Base-by-base conservation (phyloP, 2,113 vertebrate genomes). In the Talpa occidentalis region DNA sequence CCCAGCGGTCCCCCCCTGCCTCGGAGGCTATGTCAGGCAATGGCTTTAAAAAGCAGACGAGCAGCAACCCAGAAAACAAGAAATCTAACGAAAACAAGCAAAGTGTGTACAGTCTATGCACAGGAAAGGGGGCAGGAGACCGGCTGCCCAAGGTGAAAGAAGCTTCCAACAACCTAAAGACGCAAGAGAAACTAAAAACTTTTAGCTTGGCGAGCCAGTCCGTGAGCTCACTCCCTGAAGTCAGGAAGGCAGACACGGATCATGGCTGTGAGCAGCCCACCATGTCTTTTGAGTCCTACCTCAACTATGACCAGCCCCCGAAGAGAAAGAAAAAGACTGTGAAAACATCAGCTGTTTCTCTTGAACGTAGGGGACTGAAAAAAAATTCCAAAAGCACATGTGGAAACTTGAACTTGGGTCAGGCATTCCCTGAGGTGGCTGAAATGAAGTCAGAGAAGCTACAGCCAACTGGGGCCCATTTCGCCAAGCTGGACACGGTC, bases 231-330 rank as follows among this genome's bases (percentile, higher is more conserved):
- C n/a, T 67, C 40, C 77, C 96, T 0, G 88, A 98, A 98, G 70
- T 72, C 97, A 0, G 49, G 7, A 9, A 92, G 96, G 98, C 98
- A 3, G 98, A 99, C 0, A 91, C 94, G 1, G 98, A 98, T 30
- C 99, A 99, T 76, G 99, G 99, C 42, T 98, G 98, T 9, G 98
- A 99, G 37, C 97, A 98, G 32, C 99, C 99, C 35, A 99, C 99
- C 7, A 99, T 99, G 99, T 99, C 99, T 16, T 99, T 99, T 7
- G 99, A 99, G 98, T 99, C 99, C 0, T 99, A 99, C 91, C 99
- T 99, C 92, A 99, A 99, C 19, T 99, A 99, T 0, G 99, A 99
- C 95, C 99, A 99, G 76, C 99, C 99, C 1, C 98, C 98, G 42
- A 98, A 98, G 22, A 99, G 98, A 97, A 99, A 99, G 98, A 99